phyloP scores from a whole-genome alignment of 2,888 invertebrate species.

The Brachyptera risi region DNA sequence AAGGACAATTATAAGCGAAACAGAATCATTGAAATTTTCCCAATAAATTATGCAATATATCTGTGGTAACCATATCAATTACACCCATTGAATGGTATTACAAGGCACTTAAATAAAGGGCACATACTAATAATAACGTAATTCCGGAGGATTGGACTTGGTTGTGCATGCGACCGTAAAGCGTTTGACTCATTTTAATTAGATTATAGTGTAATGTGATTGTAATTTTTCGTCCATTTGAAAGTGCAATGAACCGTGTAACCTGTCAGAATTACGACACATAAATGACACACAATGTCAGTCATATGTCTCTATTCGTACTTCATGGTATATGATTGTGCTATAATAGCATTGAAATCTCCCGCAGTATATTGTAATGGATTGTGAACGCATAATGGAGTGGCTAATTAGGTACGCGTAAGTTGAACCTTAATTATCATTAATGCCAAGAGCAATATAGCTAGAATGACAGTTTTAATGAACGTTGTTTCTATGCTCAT shows the following conservation, averaged over 20 bases:
- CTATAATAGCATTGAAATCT: background rate
- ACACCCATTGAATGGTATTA: background rate
- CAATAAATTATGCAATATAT: conserved; percentile 3
- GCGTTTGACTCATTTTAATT: conserved; percentile 10
- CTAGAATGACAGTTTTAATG: too few relatives aligned
- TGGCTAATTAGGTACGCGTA: too few relatives aligned
- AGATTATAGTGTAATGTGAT: background rate
- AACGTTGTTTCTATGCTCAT: too few relatives aligned
- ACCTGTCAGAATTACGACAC: background rate
- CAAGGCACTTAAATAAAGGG: background rate
- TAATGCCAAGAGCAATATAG: too few relatives aligned
- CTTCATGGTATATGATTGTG: background rate
- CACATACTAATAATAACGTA: background rate
- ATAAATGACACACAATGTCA: conserved; percentile 1
- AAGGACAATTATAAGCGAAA: conserved; percentile 16
- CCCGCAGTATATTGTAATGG: too few relatives aligned
- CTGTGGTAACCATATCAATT: background rate
- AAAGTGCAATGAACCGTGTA: conserved; percentile 4
- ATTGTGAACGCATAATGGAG: too few relatives aligned
- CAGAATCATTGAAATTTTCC: conserved; percentile 7
- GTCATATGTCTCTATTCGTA: background rate
- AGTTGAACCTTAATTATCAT: too few relatives aligned
- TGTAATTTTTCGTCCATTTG: background rate
- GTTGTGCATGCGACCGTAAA: background rate
- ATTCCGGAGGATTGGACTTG: background rate